Evolutionary conservation across 2,113 vertebrate species (phyloP), one percentile per base, ranked within the genome.

Genomic region (Myotis yumanensis): DNA sequence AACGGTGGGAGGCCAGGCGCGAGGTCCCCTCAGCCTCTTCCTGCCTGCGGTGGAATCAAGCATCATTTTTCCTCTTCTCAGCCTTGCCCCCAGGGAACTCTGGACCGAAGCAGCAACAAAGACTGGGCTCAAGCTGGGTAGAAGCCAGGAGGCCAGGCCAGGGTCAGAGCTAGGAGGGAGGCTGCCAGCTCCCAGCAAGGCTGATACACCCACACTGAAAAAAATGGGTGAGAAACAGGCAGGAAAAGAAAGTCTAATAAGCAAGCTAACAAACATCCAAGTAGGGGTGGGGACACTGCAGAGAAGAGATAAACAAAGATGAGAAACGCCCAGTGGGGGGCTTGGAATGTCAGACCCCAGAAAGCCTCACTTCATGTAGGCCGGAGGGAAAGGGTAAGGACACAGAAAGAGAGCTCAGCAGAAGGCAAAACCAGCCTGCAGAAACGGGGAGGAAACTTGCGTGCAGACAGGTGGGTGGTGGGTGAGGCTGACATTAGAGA

Each of bases 291-390:
- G 68, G 81, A 85, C 46, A 83, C 96, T 95, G 75, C 91, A 68
- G 93, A 57, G 93, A 89, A 86, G 69, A 96, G 93, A 93, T 81
- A 95, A 97, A 97, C 95, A 96, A 86, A 96, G 95, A 91, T 93
- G 95, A 95, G 93, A 94, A 89, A 73, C 11, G 22, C 89, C 86
- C 94, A 25, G 72, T 57, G 35, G 97, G 93, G 95, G 86, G 54
- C 73, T n/a, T 87, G 92, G 96, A 95, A 97, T 96, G 95, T 96
- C 90, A 94, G 96, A 94, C 95, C 90, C 87, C 97, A 93, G 97
- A 96, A 95, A 83, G 95, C 59, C 48, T 81, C 73, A 48, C 52
- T 76, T 72, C 35, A 77, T 87, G 59, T 87, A 85, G 48, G 62
- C 68, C 93, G 43, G 59, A 91, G 80, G 71, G 85, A 86, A 89